Conservation (phyloP, 1,140 invertebrate species). For the Gerris buenoi region DNA sequence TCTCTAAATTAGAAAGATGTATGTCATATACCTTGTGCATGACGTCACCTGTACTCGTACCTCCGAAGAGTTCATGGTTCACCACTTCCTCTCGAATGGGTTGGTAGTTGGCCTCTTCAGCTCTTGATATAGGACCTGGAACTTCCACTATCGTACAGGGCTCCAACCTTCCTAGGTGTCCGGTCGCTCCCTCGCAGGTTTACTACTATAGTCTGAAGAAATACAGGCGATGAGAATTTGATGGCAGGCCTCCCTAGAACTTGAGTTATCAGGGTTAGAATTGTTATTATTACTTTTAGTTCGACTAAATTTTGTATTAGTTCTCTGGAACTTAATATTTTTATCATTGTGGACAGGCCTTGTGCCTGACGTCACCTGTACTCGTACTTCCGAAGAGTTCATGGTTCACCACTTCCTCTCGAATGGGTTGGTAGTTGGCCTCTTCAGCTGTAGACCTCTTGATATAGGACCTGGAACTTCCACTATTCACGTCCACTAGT, state of each 20-base stretch:
- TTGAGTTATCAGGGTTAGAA: no score
- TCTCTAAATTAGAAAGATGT: not conserved
- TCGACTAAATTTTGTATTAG: no score
- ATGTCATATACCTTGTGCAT: not conserved
- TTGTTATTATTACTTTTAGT: no score
- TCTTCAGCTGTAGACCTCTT: not conserved
- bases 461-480: not conserved
- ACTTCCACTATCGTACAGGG: not conserved
- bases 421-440: not conserved
- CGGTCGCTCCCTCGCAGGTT: not conserved
- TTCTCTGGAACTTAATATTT: no score
- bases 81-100: not conserved
- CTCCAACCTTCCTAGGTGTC: not conserved
- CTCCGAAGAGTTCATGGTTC: not conserved
- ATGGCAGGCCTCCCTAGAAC: not conserved
- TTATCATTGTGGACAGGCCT: no score
- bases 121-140: not conserved
- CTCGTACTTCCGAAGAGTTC: not conserved
- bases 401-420: not conserved
- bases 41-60: not conserved
- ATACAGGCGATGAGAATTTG: not conserved
- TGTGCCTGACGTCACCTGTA: not conserved
- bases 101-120: not conserved
- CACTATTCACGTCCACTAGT: not conserved
- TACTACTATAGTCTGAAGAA: not conserved